These are phyloP conservation scores for Sciaenops ocellatus DNA, from an alignment of 2,797 vertebrate species.

Conservation along the genomic window DNA sequence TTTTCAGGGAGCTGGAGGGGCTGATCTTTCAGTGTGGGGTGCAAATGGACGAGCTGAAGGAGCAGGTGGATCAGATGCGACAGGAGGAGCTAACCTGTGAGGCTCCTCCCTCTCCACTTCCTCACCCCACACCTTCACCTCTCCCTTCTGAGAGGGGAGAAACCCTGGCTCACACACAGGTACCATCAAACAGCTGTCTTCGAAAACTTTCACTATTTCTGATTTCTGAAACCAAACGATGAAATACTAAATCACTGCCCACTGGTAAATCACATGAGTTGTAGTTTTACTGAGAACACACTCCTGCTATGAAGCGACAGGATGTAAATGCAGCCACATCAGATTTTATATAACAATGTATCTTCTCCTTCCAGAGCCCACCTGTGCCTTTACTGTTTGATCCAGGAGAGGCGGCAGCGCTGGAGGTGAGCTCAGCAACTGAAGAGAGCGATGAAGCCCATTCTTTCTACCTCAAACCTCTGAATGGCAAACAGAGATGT, in stretches of 20 bases:
- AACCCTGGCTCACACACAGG: slow-evolving; percentile 65
- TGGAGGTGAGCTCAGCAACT: slow-evolving; percentile 66
- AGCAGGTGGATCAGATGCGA: slow-evolving; percentile 74
- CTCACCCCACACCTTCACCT: slow-evolving; percentile 3
- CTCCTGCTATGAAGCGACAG: slow-evolving; percentile 5
- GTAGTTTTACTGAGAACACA: no score
- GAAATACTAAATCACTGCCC: no score
- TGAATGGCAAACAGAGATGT: slow-evolving; percentile 66
- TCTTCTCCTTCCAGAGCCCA: slow-evolving; percentile 61
- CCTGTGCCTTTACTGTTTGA: slow-evolving; percentile 28
- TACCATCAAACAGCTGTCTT: slow-evolving; percentile 44
- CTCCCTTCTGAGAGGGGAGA: slow-evolving; percentile 37
- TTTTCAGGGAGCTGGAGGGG: slow-evolving; percentile 89
- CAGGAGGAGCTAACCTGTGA: slow-evolving; percentile 30
- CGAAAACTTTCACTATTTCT: no score
- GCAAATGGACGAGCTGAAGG: slow-evolving; percentile 89
- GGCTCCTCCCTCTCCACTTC: slow-evolving; percentile 33
- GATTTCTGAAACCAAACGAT: no score
- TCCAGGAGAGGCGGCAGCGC: neutral
- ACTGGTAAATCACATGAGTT: no score
- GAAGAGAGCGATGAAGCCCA: slow-evolving; percentile 56
- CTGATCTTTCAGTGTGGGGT: slow-evolving; percentile 89
- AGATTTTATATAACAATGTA: neutral
- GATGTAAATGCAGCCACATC: no score
- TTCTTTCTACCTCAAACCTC: slow-evolving; percentile 51